phyloP scores from a whole-genome alignment of 1,140 invertebrate species.

The Cephus cinctus region DNA sequence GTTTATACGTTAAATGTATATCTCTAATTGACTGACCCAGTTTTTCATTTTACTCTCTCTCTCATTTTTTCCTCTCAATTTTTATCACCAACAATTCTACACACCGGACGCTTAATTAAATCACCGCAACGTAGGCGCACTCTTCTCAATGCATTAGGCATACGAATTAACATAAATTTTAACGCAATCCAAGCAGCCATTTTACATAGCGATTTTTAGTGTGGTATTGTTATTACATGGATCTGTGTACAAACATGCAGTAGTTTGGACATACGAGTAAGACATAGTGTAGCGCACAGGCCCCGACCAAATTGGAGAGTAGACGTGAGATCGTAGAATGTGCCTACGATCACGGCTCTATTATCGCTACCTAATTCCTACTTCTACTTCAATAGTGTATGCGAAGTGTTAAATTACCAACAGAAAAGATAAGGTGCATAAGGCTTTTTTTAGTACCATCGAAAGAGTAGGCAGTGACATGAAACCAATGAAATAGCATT shows the following conservation, averaged over 20 bases:
- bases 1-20: not conserved
- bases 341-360: constrained; percentile 31
- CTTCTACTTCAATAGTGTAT: constrained; percentile 31
- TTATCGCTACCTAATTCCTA: constrained; percentile 27
- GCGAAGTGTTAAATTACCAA: constrained; percentile 56
- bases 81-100: constrained; percentile 24
- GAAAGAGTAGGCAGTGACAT: constrained; percentile 93
- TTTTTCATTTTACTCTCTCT: no score
- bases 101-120: constrained; percentile 18
- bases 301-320: no score
- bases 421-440: constrained; percentile 57
- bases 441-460: constrained; percentile 73
- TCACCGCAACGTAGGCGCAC: constrained; percentile 31
- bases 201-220: no score
- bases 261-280: no score
- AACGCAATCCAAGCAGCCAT: no score
- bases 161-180: no score
- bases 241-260: no score
- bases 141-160: no score
- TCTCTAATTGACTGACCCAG: not conserved
- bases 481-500: constrained; percentile 99
- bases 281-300: no score
- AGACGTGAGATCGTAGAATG: no score
- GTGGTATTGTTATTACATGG: no score
- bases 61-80: no score